phyloP scores from a whole-genome alignment of 2,113 vertebrate species.

The Pygoscelis adeliae region DNA sequence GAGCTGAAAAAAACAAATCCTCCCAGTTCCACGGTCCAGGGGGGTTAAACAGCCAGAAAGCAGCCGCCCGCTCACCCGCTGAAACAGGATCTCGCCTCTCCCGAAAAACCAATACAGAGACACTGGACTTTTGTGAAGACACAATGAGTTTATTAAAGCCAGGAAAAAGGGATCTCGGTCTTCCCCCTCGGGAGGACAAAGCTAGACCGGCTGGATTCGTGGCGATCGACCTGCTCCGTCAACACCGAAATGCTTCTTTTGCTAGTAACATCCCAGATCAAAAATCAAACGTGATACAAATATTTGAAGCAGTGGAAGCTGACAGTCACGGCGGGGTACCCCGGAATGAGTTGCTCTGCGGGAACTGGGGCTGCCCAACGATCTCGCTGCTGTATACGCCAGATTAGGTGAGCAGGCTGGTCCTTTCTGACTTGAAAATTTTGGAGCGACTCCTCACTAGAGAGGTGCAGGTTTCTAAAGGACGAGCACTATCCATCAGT shows the following conservation, averaged over 20 bases:
- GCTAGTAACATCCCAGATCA: neutral
- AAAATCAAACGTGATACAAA: neutral
- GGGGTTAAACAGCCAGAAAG: neutral
- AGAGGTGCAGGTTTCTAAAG: neutral
- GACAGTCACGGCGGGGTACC: neutral
- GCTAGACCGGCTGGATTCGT: neutral
- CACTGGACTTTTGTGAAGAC: neutral
- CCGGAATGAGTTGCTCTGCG: neutral
- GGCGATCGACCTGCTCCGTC: neutral
- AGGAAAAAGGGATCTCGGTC: neutral
- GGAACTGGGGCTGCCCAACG: neutral
- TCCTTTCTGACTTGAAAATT: neutral
- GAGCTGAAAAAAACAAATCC: neutral
- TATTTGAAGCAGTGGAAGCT: neutral
- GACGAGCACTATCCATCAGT: neutral
- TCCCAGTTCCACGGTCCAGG: neutral
- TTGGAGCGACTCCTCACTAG: neutral
- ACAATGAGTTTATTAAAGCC: slow-evolving; percentile 2
- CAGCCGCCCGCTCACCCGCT: neutral
- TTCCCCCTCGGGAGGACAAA: neutral
- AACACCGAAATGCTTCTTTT: neutral
- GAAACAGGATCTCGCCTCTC: neutral
- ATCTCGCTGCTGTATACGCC: fast-evolving
- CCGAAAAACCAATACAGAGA: neutral
- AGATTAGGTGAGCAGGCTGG: neutral